Evolutionary conservation across 23 tunicate genomes (phyloP).

Genomic region (Diplosoma virens): DNA sequence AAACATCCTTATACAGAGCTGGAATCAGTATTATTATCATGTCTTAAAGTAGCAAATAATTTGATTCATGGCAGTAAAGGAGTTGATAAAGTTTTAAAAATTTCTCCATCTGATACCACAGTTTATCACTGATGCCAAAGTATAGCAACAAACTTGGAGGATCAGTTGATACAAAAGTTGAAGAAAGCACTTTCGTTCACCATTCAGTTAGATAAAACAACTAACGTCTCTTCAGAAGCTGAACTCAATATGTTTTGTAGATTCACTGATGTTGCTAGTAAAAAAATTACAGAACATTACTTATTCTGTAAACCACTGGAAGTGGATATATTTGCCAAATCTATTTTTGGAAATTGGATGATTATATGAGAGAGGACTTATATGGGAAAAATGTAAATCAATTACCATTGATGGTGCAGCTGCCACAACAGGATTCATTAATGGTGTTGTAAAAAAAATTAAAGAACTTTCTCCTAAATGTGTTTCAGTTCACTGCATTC

Average conservation of each 20-base stretch:
- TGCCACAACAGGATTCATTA: constrained; percentile 14
- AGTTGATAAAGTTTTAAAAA: too few species aligned
- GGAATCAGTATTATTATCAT: too few species aligned
- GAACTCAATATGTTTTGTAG: constrained; percentile 6
- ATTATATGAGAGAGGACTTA: constrained; percentile 21
- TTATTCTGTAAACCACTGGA: constrained; percentile 24
- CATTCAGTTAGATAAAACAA: constrained; percentile 14
- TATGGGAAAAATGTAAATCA: constrained; percentile 24
- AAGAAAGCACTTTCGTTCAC: constrained; percentile 18
- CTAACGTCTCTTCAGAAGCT: constrained; percentile 11
- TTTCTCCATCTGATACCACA: constrained; percentile 30
- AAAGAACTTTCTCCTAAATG: constrained; percentile 12
- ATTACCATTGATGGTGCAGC: constrained; percentile 22
- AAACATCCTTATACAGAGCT: too few species aligned
- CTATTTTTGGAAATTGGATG: constrained; percentile 34
- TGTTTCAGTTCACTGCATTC: constrained; percentile 18
- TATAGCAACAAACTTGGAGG: constrained; percentile 10
- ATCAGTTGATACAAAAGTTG: too few species aligned
- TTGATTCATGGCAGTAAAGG: too few species aligned
- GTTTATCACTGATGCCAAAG: constrained; percentile 17
- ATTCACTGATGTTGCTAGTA: not conserved
- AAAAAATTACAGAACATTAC: constrained; percentile 21
- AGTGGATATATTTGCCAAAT: constrained; percentile 2
- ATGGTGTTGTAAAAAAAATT: constrained; percentile 7
- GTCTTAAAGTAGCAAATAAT: too few species aligned